Base-by-base conservation (phyloP, 2,888 invertebrate species). In the Caenorhabditis imperialis region DNA sequence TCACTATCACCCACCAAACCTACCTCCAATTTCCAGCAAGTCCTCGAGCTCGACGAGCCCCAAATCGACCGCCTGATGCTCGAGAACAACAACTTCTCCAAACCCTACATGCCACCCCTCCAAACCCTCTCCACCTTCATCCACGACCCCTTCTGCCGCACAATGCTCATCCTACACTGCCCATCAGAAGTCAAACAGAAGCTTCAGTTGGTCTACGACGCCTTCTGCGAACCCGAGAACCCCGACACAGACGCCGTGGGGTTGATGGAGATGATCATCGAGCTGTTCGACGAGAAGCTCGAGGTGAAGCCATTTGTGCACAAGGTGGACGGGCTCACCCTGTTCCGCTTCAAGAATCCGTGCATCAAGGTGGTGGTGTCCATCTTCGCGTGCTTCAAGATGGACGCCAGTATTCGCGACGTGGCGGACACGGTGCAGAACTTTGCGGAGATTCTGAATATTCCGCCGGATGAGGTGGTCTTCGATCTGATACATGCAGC, bases 401-500 rank as follows among this genome's bases (percentile, higher is more conserved):
- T 22, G n/a, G 16, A 58, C n/a, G 40, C 60, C 8, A 14, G 61
- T 4, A 33, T 45, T 47, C 45, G 67, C 25, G 22, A 47, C 3
- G 47, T 74, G 6, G 55, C 67, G 14, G 45, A 45, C 2, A 62
- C 42, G 16, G 45, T 63, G 23, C 61, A 61, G 20, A 47, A 45
- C 0, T 65, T 61, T 16, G 35, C 61, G 0, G 50, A 67, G 40
- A 51, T 67, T 12, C 61, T 67, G 62, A 30, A 35, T 14, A 20
- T 67, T 1, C 14, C 61, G 8, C 37, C 40, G 3, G 57, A 48
- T 18, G 44, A 55, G 3, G 50, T 74, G 3, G 37, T 67, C 6
- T 67, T 51, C 12, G 74, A 74, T 57, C 22, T 74, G 25, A 30
- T 67, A 6, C 67, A 67, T 30, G 55, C 54, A 1, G 27, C 57